Conservation (phyloP, 1,140 invertebrate genomes). For the Heliconius nattereri region DNA sequence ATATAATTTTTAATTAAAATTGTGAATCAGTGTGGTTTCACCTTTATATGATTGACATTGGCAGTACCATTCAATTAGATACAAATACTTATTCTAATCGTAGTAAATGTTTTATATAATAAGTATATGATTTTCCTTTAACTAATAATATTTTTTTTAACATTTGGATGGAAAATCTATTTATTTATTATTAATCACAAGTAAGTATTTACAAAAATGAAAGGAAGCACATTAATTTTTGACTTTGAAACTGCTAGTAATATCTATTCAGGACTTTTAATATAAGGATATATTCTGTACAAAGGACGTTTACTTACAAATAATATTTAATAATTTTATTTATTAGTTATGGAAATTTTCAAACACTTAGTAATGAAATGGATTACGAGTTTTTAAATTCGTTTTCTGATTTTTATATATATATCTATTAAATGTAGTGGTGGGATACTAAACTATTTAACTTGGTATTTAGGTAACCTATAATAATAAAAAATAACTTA, state of each 20-base stretch:
- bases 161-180: slow-evolving; percentile 34
- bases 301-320: slow-evolving; percentile 7
- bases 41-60: slow-evolving; percentile 16
- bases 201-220: slow-evolving; percentile 30
- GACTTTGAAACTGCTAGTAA: slow-evolving; percentile 5
- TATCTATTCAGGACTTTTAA: not conserved
- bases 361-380: not conserved
- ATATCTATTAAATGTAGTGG: not conserved
- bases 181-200: slow-evolving; percentile 16
- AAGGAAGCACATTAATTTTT: slow-evolving; percentile 25
- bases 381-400: not conserved
- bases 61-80: slow-evolving; percentile 6
- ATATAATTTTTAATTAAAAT: not conserved
- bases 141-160: slow-evolving; percentile 16
- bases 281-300: slow-evolving; percentile 21
- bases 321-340: not conserved
- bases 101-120: slow-evolving; percentile 19
- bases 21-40: not conserved
- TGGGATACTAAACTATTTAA: not conserved
- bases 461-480: not conserved
- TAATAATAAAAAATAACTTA: not conserved
- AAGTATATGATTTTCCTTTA: slow-evolving; percentile 6
- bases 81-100: slow-evolving; percentile 3
- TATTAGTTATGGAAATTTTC: not conserved
- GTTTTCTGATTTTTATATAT: not conserved